Conservation (phyloP, 1,140 invertebrate species). For the Pectinophora gossypiella region DNA sequence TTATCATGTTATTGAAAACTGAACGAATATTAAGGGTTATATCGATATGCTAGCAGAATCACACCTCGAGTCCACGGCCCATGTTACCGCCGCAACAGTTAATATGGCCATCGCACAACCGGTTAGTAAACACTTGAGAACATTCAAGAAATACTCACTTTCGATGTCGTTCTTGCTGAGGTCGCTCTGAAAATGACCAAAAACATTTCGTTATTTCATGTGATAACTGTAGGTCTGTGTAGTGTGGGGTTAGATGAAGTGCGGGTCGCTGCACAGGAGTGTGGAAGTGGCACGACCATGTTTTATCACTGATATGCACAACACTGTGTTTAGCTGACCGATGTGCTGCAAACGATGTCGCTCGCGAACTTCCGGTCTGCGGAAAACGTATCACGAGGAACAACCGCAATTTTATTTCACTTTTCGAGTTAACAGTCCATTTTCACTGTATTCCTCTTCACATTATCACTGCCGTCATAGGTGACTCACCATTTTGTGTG, state of each 20-base stretch:
- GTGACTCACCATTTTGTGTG: slow-evolving; percentile 81
- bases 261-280: slow-evolving; percentile 26
- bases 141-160: slow-evolving; percentile 77
- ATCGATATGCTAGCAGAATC: too few species aligned
- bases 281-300: slow-evolving; percentile 27
- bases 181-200: slow-evolving; percentile 80
- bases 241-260: slow-evolving; percentile 34
- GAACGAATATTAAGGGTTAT: too few species aligned
- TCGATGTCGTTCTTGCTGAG: slow-evolving; percentile 83
- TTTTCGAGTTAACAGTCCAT: slow-evolving; percentile 45
- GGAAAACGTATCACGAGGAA: slow-evolving; percentile 43
- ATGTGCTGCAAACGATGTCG: slow-evolving; percentile 17
- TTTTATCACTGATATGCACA: slow-evolving; percentile 54
- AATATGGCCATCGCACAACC: too few species aligned
- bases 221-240: slow-evolving; percentile 37
- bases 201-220: slow-evolving; percentile 61
- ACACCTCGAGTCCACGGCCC: too few species aligned
- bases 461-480: slow-evolving; percentile 56
- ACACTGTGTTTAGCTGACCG: slow-evolving; percentile 37
- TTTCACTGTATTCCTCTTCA: slow-evolving; percentile 64
- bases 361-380: slow-evolving; percentile 58
- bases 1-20: too few species aligned
- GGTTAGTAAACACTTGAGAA: not conserved
- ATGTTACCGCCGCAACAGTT: too few species aligned
- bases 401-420: slow-evolving; percentile 39